Base-by-base conservation (phyloP, 2,113 vertebrate species). In the Erpornis zantholeuca region DNA sequence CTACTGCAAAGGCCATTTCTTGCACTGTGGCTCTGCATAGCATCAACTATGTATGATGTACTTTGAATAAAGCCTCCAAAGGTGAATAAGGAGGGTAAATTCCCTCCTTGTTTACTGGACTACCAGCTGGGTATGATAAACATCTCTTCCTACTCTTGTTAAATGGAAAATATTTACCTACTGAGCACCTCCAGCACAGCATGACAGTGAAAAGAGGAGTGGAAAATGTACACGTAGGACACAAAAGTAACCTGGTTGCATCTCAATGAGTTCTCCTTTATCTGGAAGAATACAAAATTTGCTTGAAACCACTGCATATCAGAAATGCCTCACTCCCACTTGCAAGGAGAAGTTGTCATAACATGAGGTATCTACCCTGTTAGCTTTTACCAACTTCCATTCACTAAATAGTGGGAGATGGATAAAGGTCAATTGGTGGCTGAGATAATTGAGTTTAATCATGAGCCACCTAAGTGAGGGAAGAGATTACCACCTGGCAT, bases 371-470 rank as follows among this genome's bases (percentile, higher is more conserved):
- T 84, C 63, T 19, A 49, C 23, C 14, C 69, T 18, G 25, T 78
- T 88, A 95, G 72, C 65, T 90, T 95, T 90, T 90, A 96, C 56
- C 76, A 86, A 84, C 82, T 81, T 86, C 65, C 45, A 72, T 83
- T 86, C 90, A 68, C 71, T 95, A 64, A 93, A 93, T 72, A 79
- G 50, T 15, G 0, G 61, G 66, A 95, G 91, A 92, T 50, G n/a
- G 65, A 88, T 81, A 96, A 97, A 97, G 92, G 94, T 97, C 92
- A 96, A 93, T 88, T 90, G 90, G 54, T 53, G 70, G 80, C 88
- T 92, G 49, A 94, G 90, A 82, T 96, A 96, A 96, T 60, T 92
- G 88, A 95, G 68, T 95, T 92, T 94, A 96, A 96, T 95, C 92
- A 92, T 53, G 64, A 86, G 65, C 56, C 69, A 90, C 64, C 85